A percentile compares a stretch with the other conserved stretches of the same genome.
phyloP scores from a whole-genome alignment of 2,113 vertebrate genomes.

The Isichthys henryi region DNA sequence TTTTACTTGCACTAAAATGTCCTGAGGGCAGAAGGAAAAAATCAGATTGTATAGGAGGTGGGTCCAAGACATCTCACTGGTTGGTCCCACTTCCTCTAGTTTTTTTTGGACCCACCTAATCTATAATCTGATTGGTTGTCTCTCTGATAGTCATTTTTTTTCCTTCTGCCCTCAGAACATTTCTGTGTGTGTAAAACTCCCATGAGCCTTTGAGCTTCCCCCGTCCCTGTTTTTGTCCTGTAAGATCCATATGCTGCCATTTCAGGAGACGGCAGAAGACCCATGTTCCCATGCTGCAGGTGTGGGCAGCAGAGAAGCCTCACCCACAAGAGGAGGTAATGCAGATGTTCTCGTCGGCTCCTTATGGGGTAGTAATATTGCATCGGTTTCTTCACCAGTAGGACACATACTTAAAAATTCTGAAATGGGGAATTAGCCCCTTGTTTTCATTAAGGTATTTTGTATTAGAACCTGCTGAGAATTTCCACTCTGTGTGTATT shows the following conservation, averaged over 20 bases:
- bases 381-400: neutral
- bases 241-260: slow-evolving; percentile 8
- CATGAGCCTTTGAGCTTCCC: no score
- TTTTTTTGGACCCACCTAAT: no score
- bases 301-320: slow-evolving; percentile 93
- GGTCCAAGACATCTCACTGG: no score
- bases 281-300: slow-evolving; percentile 87
- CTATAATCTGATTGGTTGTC: no score
- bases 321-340: slow-evolving; percentile 94
- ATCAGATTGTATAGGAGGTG: no score
- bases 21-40: no score
- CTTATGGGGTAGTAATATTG: neutral
- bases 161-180: no score
- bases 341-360: neutral
- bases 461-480: neutral
- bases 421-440: neutral
- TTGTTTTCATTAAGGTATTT: neutral
- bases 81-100: no score
- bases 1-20: no score
- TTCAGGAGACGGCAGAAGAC: slow-evolving; percentile 82
- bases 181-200: no score
- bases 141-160: no score
- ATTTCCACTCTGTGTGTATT: neutral
- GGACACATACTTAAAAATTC: neutral
- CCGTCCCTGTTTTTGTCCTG: neutral